A percentile compares a stretch with the other conserved stretches of the same genome.
These are phyloP conservation scores for Orthosia incerta DNA, from an alignment of 2,888 invertebrate genomes.

Conservation along the genomic window DNA sequence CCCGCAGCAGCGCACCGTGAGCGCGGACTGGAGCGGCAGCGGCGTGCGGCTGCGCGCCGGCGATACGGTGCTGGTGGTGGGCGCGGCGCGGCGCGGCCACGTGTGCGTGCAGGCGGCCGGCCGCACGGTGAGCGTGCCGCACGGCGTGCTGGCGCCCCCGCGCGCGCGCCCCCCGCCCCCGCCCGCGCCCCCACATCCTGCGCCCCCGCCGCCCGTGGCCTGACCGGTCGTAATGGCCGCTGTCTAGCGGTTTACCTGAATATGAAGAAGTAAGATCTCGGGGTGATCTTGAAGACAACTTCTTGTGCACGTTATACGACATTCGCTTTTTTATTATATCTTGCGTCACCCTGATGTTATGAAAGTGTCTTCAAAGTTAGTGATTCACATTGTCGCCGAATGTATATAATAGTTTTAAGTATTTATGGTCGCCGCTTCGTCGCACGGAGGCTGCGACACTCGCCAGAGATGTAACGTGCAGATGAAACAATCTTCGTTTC, in stretches of 20 bases:
- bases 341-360: not conserved
- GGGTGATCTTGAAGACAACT: not conserved
- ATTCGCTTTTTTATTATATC: not conserved
- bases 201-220: constrained; percentile 60
- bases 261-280: constrained; percentile 9
- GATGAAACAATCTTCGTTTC: not conserved
- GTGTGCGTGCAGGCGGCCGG: constrained; percentile 94
- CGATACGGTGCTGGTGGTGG: constrained; percentile 96
- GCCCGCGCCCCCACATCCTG: constrained; percentile 70
- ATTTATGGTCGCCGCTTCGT: constrained; percentile 69
- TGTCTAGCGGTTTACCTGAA: constrained; percentile 24
- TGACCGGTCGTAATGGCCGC: constrained; percentile 15
- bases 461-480: not conserved
- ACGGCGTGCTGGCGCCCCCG: constrained; percentile 85
- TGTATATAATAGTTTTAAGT: constrained; percentile 81
- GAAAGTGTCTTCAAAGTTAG: not conserved
- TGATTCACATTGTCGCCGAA: constrained; percentile 20
- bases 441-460: constrained; percentile 20
- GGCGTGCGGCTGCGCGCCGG: constrained; percentile 92
- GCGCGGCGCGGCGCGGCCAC: constrained; percentile 97
- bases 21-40: constrained; percentile 94
- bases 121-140: constrained; percentile 84
- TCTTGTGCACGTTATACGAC: not conserved
- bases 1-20: constrained; percentile 97
- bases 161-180: constrained; percentile 81